These are phyloP conservation scores for Drosophila orosa DNA, from an alignment of 1,140 invertebrate genomes.

Conservation along the genomic window DNA sequence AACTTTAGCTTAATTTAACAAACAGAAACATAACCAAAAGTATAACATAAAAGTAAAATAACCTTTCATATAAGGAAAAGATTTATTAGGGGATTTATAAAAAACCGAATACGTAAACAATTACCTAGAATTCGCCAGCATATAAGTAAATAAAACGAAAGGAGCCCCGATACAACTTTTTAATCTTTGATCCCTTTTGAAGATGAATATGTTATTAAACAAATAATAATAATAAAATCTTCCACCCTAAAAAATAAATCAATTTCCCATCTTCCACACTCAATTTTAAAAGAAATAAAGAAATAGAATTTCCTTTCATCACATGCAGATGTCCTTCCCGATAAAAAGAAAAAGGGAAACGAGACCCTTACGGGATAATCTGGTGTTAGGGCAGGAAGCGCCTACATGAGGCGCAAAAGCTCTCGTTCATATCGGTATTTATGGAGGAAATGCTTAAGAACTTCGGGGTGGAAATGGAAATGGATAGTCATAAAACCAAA, in stretches of 20 bases:
- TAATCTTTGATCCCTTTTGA: neutral
- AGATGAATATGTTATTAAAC: neutral
- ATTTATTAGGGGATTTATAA: neutral
- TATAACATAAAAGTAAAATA: neutral
- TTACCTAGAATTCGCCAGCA: neutral
- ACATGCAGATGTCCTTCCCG: slow-evolving; percentile 35
- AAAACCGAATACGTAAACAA: neutral
- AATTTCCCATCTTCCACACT: slow-evolving; percentile 19
- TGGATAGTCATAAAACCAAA: slow-evolving; percentile 63
- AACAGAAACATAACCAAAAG: neutral
- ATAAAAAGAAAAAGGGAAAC: slow-evolving; percentile 12
- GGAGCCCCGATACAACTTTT: neutral
- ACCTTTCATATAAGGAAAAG: neutral
- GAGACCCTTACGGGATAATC: slow-evolving; percentile 33
- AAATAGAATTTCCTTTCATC: slow-evolving; percentile 17
- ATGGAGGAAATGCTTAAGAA: slow-evolving; percentile 33
- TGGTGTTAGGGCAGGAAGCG: slow-evolving; percentile 31
- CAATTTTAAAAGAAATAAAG: slow-evolving; percentile 25
- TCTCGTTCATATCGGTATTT: slow-evolving; percentile 41
- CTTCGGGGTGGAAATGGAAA: slow-evolving; percentile 14
- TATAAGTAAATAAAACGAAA: neutral
- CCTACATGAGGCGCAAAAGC: slow-evolving; percentile 42
- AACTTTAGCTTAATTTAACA: neutral
- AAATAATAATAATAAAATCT: slow-evolving; percentile 7
- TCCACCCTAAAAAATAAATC: slow-evolving; percentile 5